These are phyloP conservation scores for Quadriops clusia DNA, from an alignment of 2,888 invertebrate genomes.

Conservation along the genomic window DNA sequence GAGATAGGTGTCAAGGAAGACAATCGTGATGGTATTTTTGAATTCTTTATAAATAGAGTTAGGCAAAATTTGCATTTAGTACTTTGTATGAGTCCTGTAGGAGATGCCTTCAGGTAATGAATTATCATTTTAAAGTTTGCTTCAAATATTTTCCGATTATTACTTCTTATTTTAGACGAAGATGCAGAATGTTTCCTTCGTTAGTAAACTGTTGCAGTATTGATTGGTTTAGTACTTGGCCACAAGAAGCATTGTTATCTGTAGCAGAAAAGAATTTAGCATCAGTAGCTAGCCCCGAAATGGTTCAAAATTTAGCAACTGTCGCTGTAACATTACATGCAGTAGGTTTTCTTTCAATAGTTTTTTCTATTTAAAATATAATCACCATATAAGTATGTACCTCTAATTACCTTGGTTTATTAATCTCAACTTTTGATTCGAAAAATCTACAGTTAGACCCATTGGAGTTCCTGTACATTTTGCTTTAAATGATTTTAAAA, in stretches of 20 bases:
- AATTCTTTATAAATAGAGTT: constrained; percentile 75
- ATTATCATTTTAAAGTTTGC: no score
- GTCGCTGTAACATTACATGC: constrained; percentile 64
- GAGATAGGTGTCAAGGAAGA: constrained; percentile 53
- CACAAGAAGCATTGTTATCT: constrained; percentile 71
- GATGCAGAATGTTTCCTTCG: constrained; percentile 90
- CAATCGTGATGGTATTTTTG: constrained; percentile 67
- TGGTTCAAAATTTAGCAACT: constrained; percentile 43
- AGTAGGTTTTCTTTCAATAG: no score
- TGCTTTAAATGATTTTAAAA: no score
- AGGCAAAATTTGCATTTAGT: constrained; percentile 75
- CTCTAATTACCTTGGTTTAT: no score
- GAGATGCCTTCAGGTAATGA: constrained; percentile 64
- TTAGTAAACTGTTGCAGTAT: constrained; percentile 89
- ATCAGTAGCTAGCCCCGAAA: constrained; percentile 41
- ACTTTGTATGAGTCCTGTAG: constrained; percentile 84
- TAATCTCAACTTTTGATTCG: no score
- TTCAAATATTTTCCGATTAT: no score
- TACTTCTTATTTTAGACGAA: constrained; percentile 46
- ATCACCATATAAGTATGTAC: no score
- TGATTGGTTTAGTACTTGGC: constrained; percentile 92
- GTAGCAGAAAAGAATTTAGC: constrained; percentile 65
- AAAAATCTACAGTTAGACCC: no score
- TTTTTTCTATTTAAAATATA: no score
- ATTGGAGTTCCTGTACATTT: no score